Percentiles rank a stretch among this genome's conserved stretches.
phyloP scores from a whole-genome alignment of 1,140 invertebrate species.

The Pseudomyrmex gracilis region DNA sequence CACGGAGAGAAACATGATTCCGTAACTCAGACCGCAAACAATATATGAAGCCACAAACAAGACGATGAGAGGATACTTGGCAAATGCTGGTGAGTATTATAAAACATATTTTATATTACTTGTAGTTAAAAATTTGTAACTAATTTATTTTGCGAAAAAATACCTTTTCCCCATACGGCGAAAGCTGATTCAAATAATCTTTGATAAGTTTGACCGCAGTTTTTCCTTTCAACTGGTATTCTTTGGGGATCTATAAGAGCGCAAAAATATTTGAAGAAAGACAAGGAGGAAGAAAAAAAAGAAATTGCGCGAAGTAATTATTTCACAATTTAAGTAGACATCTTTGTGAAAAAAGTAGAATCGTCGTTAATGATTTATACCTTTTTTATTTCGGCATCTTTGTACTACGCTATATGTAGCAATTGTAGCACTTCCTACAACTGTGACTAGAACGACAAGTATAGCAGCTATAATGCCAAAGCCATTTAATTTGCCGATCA shows the following conservation, averaged over 20 bases:
- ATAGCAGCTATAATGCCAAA: conserved; percentile 71
- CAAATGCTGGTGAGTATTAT: conserved; percentile 85
- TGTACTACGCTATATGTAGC: not conserved
- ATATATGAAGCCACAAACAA: conserved; percentile 87
- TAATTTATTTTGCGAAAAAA: not conserved
- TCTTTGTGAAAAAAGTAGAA: too few relatives aligned
- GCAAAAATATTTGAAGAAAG: not conserved
- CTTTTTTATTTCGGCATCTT: not conserved
- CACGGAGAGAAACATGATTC: conserved; percentile 88
- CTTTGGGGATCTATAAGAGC: not conserved
- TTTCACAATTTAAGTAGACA: too few relatives aligned
- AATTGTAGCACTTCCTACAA: not conserved
- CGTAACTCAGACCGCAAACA: conserved; percentile 87
- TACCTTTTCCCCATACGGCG: conserved; percentile 62
- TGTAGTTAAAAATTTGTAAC: not conserved
- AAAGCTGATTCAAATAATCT: conserved; percentile 46
- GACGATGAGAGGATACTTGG: conserved; percentile 87
- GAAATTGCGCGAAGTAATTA: too few relatives aligned
- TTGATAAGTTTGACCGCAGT: not conserved
- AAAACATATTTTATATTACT: not conserved
- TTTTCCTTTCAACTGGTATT: not conserved
- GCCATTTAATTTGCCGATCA: conserved; percentile 69
- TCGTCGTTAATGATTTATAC: not conserved
- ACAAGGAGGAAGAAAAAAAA: too few relatives aligned
- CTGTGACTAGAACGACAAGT: conserved; percentile 56